Evolutionary conservation across 2,888 invertebrate genomes (phyloP), one percentile per base, ranked within the genome.

Genomic region (Scaptomyza parva): DNA sequence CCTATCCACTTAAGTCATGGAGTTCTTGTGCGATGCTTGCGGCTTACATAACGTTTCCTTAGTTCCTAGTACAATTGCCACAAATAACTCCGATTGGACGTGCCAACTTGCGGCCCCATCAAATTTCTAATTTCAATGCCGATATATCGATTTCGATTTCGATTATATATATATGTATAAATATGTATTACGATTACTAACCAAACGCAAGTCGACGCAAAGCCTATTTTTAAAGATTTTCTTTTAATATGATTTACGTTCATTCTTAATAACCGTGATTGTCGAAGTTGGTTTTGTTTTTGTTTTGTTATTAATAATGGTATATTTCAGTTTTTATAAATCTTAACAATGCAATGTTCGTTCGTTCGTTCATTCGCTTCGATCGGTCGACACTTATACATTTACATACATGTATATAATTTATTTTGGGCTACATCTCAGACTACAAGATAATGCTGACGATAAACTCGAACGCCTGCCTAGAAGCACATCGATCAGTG

Each of bases 251-350:
- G 70, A 44, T 59, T 72, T 55, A 44, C 43, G 33, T 17, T 65
- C 57, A 44, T 61, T 76, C 64, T 70, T 64, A 77, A 51, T 63
- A 76, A 74, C 69, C 76, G 86, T 85, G 84, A 85, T 85, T 85
- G 84, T 85, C 84, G 86, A 88, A 73, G 86, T 77, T 83, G 55
- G 64, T 77, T 73, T 81, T 76, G 40, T 62, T 39, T 39, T 22
- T 20, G 20, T 50, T 43, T 37, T 26, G 17, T 51, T 55, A 35
- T 22, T 55, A 12, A 28, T 20, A 43, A 4, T 50, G 11, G 44
- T 67, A 66, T 59, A n/a, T n/a, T n/a, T 62, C 30, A 55, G 20
- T 18, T 41, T 57, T 47, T 64, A 51, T 35, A 59, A 45, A 57
- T 44, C n/a, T 64, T 30, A 45, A 55, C 45, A 40, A 39, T 57